A percentile compares a stretch with the other conserved stretches of the same genome.
These are phyloP conservation scores for Meloe dianella DNA, from an alignment of 2,888 invertebrate genomes.

Conservation along the genomic window DNA sequence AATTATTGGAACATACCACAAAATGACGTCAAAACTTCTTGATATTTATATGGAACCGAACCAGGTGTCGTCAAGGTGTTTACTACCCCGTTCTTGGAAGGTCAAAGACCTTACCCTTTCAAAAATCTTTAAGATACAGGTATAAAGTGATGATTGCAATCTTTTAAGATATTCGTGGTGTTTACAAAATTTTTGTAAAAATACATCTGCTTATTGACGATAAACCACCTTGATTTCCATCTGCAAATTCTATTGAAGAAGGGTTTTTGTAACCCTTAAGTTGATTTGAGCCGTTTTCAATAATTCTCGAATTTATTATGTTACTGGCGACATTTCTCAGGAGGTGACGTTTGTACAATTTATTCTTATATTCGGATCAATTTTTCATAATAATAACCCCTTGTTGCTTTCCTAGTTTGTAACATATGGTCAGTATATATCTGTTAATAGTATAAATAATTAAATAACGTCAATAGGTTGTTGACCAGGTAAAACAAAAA, in stretches of 20 bases:
- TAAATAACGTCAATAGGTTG: slow-evolving; percentile 26
- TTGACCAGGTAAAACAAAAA: slow-evolving; percentile 28
- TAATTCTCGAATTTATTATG: background rate
- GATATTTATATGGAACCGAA: background rate
- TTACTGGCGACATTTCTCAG: background rate
- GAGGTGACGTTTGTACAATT: background rate
- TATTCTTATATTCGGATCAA: background rate
- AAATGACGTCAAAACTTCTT: background rate
- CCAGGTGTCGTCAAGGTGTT: slow-evolving; percentile 4
- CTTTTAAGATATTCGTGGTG: slow-evolving; percentile 18
- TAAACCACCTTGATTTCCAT: slow-evolving; percentile 27
- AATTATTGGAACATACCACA: background rate
- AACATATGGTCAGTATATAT: slow-evolving; percentile 29
- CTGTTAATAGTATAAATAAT: slow-evolving; percentile 27
- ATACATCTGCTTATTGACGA: slow-evolving; percentile 27
- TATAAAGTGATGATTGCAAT: slow-evolving; percentile 12
- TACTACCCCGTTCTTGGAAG: background rate
- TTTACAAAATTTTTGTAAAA: slow-evolving; percentile 22
- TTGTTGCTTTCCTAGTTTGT: background rate
- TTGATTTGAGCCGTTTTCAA: slow-evolving; percentile 4
- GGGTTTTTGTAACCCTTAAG: slow-evolving; percentile 20
- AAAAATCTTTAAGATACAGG: slow-evolving; percentile 11
- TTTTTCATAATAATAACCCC: slow-evolving; percentile 3
- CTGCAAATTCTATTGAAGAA: slow-evolving; percentile 28
- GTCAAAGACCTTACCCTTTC: slow-evolving; percentile 27